These are phyloP conservation scores for Gymnosoma rotundatum DNA, from an alignment of 2,888 invertebrate genomes.

Conservation along the genomic window DNA sequence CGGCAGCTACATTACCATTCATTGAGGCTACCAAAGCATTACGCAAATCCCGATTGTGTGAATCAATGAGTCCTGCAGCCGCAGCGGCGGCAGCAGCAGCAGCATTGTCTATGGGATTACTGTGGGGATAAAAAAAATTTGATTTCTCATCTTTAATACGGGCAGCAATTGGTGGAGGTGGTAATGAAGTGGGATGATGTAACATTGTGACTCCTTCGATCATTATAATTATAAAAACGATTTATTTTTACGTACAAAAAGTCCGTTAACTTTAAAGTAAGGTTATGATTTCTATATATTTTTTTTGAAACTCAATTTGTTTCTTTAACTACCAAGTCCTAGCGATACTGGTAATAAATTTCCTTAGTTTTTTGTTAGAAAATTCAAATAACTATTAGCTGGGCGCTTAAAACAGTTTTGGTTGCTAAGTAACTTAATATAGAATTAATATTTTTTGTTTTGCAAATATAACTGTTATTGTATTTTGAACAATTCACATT, in stretches of 20 bases:
- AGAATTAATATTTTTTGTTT: slow-evolving; percentile 19
- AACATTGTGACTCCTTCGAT: slow-evolving; percentile 79
- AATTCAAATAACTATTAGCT: slow-evolving; percentile 65
- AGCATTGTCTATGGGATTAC: slow-evolving; percentile 84
- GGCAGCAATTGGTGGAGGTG: slow-evolving; percentile 70
- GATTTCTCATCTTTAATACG: slow-evolving; percentile 73
- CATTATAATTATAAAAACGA: slow-evolving; percentile 71
- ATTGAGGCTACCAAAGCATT: slow-evolving; percentile 83
- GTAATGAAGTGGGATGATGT: slow-evolving; percentile 73
- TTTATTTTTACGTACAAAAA: background rate
- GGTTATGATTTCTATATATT: slow-evolving; percentile 19
- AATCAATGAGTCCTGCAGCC: slow-evolving; percentile 79
- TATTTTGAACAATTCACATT: background rate
- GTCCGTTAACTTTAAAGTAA: slow-evolving; percentile 49
- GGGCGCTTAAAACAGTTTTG: slow-evolving; percentile 51
- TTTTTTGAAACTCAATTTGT: background rate
- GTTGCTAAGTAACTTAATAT: slow-evolving; percentile 55
- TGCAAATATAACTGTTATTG: slow-evolving; percentile 24
- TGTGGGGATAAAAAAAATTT: slow-evolving; percentile 80
- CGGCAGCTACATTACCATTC: slow-evolving; percentile 82
- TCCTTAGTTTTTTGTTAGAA: slow-evolving; percentile 65
- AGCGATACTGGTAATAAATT: slow-evolving; percentile 24
- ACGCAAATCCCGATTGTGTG: slow-evolving; percentile 81
- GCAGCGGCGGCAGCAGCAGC: slow-evolving; percentile 79
- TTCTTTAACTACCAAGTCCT: background rate